Evolutionary conservation across 1,140 invertebrate species (phyloP).

Genomic region (Sminthurinus signatus): DNA sequence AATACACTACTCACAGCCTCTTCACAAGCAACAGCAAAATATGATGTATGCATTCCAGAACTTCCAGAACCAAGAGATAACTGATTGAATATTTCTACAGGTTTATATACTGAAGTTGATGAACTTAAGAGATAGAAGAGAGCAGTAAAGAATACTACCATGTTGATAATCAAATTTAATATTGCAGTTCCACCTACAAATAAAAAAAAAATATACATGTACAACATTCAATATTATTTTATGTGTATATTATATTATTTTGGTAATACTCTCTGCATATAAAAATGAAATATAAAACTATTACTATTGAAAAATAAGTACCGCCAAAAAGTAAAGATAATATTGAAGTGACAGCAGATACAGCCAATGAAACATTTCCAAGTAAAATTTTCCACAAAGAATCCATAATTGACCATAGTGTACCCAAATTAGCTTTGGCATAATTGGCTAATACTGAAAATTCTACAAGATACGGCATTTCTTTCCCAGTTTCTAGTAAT

Average conservation of each 20-base stretch:
- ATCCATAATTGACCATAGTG: slow-evolving; percentile 77
- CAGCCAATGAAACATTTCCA: slow-evolving; percentile 85
- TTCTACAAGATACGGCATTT: slow-evolving; percentile 61
- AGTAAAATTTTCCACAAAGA: slow-evolving; percentile 89
- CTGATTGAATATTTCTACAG: slow-evolving; percentile 71
- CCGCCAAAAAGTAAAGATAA: slow-evolving; percentile 75
- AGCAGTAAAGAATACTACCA: slow-evolving; percentile 92
- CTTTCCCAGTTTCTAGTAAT: slow-evolving; percentile 29
- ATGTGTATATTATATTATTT: neutral
- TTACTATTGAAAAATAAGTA: too few relatives aligned
- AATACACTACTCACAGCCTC: slow-evolving; percentile 70
- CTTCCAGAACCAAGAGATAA: slow-evolving; percentile 62
- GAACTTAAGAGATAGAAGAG: slow-evolving; percentile 90
- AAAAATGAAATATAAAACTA: neutral
- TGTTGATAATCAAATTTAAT: slow-evolving; percentile 84
- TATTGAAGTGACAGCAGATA: slow-evolving; percentile 75
- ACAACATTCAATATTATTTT: neutral
- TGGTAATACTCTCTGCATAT: neutral
- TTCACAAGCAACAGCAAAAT: slow-evolving; percentile 35
- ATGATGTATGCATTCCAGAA: slow-evolving; percentile 48
- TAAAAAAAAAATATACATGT: neutral
- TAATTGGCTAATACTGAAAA: slow-evolving; percentile 68
- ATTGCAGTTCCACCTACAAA: slow-evolving; percentile 75
- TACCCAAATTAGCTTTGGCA: slow-evolving; percentile 86
- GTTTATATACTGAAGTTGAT: slow-evolving; percentile 83